Evolutionary conservation across 2,113 vertebrate genomes (phyloP), one percentile per base, ranked within the genome.

Genomic region (Otis tarda): DNA sequence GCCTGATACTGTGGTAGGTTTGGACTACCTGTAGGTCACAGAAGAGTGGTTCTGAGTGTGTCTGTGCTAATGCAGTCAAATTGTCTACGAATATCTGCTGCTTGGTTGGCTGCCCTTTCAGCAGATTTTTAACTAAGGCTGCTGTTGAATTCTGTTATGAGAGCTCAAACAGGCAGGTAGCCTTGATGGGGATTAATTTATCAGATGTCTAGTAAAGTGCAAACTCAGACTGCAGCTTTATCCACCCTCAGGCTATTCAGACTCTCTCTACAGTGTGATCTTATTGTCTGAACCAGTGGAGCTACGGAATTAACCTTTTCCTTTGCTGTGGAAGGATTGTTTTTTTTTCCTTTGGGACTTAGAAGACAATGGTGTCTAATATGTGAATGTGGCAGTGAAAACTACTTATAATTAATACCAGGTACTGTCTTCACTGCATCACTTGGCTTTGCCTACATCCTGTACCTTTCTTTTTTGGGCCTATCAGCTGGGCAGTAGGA

Each of bases 131-230:
- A 78, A 82, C 35, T 43, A 63, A 64, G 41, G 33, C 56, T 84
- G 64, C 60, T 75, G 49, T 92, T 94, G 83, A 82, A 55, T 84
- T 88, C 7, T 92, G 23, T 78, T 83, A 27, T 30, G 49, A 79
- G 69, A 45, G 17, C 74, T 91, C 35, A 27, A 50, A 53, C 45
- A 81, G 79, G 31, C 60, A 55, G 43, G 64, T 93, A 84, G 56
- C 91, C 89, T 94, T 97, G 76, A 78, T 64, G 33, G 30, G 69
- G 80, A 89, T 95, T 96, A 84, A 73, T 84, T 96, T 93, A 93
- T 97, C 80, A 64, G 87, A 49, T 91, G 52, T 82, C 65, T 84
- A 7, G 28, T 81, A 47, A 81, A 91, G 52, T 52, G 73, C 60
- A 83, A 84, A 71, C 90, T 89, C 78, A n/a, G 69, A 71, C 45